Conservation (phyloP, 2,888 invertebrate species). For the Dynastes tityus region DNA sequence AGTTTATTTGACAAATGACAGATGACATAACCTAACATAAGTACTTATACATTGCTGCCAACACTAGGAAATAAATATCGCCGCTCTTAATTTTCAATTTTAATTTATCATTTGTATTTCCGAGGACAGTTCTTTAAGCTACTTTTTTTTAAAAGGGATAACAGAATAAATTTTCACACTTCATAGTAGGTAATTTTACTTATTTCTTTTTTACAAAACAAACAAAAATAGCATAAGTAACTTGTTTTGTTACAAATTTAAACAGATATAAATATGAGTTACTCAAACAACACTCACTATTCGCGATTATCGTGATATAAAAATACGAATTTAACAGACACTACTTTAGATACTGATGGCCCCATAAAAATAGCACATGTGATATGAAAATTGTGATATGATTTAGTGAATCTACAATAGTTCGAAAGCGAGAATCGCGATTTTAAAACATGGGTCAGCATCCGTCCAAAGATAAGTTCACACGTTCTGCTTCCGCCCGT, state of each 20-base stretch:
- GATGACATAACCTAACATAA: too few relatives aligned
- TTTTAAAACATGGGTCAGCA: conserved; percentile 80
- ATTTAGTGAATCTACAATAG: conserved; percentile 38
- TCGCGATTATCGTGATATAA: conserved; percentile 21
- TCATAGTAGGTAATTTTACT: too few relatives aligned
- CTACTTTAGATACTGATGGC: neutral
- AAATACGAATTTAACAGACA: neutral
- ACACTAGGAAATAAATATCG: too few relatives aligned
- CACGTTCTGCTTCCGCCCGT: conserved; percentile 78
- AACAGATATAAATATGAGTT: conserved; percentile 6
- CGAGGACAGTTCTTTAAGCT: too few relatives aligned
- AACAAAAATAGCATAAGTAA: neutral
- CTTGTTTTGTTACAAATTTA: neutral
- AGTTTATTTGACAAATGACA: too few relatives aligned
- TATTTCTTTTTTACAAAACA: too few relatives aligned
- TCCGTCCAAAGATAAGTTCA: conserved; percentile 83
- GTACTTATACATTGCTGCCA: too few relatives aligned
- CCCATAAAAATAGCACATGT: conserved; percentile 28
- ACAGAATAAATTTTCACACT: too few relatives aligned
- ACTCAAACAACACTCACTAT: neutral
- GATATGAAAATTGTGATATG: conserved; percentile 52
- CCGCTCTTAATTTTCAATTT: too few relatives aligned
- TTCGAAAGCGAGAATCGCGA: neutral
- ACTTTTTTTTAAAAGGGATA: too few relatives aligned
- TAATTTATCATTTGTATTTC: too few relatives aligned